Conservation (phyloP, 2,113 vertebrate species). For the Pseudolaguvia tuberculata region DNA sequence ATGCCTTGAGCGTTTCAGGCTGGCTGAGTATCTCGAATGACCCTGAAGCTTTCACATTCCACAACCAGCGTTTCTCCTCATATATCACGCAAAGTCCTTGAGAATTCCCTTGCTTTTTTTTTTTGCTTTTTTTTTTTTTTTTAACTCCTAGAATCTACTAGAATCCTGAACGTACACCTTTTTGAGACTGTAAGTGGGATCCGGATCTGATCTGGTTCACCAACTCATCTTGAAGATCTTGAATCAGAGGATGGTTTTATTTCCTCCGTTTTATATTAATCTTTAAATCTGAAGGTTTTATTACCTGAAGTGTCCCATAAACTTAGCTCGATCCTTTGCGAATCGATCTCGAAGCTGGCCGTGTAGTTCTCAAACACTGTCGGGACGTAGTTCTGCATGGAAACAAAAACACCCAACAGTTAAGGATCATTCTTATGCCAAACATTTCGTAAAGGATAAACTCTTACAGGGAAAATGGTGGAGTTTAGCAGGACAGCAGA, state of each 20-base stretch:
- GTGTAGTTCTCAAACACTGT: conserved; percentile 90
- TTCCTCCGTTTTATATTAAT: background rate
- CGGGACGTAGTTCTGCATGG: conserved; percentile 77
- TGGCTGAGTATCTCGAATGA: conserved; percentile 12
- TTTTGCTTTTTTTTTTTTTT: no score
- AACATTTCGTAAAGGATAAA: background rate
- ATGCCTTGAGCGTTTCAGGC: background rate
- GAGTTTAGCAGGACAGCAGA: background rate
- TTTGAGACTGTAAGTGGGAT: background rate
- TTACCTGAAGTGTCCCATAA: conserved; percentile 89
- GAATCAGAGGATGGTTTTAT: background rate
- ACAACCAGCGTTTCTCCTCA: background rate
- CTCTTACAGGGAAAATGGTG: background rate
- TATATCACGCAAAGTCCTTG: background rate
- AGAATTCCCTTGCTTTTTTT: background rate
- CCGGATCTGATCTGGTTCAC: background rate
- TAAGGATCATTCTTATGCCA: background rate
- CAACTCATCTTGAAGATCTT: background rate
- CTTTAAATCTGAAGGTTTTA: conserved; percentile 40
- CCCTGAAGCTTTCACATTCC: conserved; percentile 12
- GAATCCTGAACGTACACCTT: background rate
- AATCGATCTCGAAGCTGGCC: conserved; percentile 87
- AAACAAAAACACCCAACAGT: background rate
- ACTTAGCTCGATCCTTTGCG: conserved; percentile 83
- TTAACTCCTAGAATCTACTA: background rate